Conservation (phyloP, 2,113 vertebrate genomes). For the Pseudopodoces humilis region DNA sequence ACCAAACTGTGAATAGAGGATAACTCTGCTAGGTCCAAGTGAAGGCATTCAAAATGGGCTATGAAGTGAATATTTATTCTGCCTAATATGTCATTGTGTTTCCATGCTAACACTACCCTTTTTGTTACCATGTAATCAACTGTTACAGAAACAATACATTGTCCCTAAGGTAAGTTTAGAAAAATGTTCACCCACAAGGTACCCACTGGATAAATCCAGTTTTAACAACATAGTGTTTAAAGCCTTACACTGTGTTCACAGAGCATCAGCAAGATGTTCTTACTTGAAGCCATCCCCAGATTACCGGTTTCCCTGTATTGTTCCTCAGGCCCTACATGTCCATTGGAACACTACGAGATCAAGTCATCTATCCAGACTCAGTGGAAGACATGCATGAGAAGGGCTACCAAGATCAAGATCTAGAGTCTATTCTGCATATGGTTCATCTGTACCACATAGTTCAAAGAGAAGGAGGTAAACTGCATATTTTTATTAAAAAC, state of each 20-base stretch:
- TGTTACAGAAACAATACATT: constrained; percentile 23
- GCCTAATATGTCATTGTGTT: neutral
- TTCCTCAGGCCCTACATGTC: constrained; percentile 94
- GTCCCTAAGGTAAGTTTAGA: neutral
- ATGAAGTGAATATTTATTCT: neutral
- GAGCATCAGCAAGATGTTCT: neutral
- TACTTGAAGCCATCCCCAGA: neutral
- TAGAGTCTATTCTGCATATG: constrained; percentile 88
- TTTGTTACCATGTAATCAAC: neutral
- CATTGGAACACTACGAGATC: constrained; percentile 91
- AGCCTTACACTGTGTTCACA: neutral
- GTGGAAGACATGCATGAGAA: constrained; percentile 90
- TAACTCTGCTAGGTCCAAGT: neutral
- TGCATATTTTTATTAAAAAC: neutral
- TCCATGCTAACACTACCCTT: neutral
- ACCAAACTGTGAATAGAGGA: neutral
- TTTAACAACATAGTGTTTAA: constrained; percentile 17
- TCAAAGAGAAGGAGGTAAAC: constrained; percentile 93
- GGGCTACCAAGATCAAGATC: constrained; percentile 85
- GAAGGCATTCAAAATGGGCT: neutral
- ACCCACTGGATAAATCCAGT: constrained; percentile 5
- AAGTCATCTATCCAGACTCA: constrained; percentile 96
- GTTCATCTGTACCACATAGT: constrained; percentile 97
- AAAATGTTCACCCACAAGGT: neutral
- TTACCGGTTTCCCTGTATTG: neutral